Evolutionary conservation across 2,888 invertebrate species (phyloP).

Genomic region (Punctoribates punctum): DNA sequence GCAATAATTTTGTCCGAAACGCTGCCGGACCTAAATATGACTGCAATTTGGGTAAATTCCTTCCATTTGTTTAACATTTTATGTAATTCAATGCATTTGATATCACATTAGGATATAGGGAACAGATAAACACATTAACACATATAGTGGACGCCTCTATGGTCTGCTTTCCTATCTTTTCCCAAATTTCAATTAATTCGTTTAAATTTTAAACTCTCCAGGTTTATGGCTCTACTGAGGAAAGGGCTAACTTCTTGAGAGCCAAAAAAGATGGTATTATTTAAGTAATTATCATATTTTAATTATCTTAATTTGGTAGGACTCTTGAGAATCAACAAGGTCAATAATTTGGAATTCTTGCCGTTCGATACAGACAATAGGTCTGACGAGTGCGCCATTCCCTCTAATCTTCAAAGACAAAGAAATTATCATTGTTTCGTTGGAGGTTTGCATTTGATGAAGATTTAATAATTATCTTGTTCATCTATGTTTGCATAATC

Average conservation of each 20-base stretch:
- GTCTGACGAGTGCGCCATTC: slow-evolving; percentile 45
- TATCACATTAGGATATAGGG: slow-evolving; percentile 64
- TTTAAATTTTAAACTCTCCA: not conserved
- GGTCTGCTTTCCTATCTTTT: slow-evolving; percentile 52
- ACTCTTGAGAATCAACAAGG: slow-evolving; percentile 34
- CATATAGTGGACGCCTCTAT: slow-evolving; percentile 94
- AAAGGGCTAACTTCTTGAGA: slow-evolving; percentile 72
- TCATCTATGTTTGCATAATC: too few relatives aligned
- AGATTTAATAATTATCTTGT: too few relatives aligned
- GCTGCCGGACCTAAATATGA: slow-evolving; percentile 59
- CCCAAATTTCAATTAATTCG: not conserved
- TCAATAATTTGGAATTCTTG: slow-evolving; percentile 46
- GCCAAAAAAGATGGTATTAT: slow-evolving; percentile 45
- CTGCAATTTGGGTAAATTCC: slow-evolving; percentile 61
- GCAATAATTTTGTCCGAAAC: slow-evolving; percentile 48
- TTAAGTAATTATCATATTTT: not conserved
- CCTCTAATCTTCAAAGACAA: slow-evolving; percentile 18
- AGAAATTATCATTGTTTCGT: slow-evolving; percentile 42
- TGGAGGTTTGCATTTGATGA: slow-evolving; percentile 18
- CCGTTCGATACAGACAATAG: slow-evolving; percentile 46
- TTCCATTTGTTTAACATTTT: not conserved
- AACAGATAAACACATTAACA: slow-evolving; percentile 93
- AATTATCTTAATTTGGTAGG: slow-evolving; percentile 15
- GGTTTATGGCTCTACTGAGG: slow-evolving; percentile 83
- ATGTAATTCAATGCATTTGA: not conserved